Base-by-base conservation (phyloP, 64 coral and sea anemone species). In the Dendronephthya gigantea region DNA sequence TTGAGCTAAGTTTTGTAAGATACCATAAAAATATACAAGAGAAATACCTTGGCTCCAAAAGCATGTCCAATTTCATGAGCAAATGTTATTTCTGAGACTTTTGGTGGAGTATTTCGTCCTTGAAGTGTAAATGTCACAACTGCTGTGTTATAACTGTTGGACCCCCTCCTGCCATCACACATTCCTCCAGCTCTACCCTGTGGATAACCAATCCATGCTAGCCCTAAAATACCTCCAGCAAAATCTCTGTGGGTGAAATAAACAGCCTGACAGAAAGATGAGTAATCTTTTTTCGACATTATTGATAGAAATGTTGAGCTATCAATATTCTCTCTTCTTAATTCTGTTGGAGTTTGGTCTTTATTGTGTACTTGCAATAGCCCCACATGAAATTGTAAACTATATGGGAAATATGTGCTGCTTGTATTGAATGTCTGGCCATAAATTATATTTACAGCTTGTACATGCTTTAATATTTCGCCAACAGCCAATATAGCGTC, bases 61-160 rank as follows among this genome's bases (percentile, higher is more conserved):
- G 92, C 95, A 86, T 98, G 95, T 9, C 95, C 95, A 59, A 98
- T 89, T n/a, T 98, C 95, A 40, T 98, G 95, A 19, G 92, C 95
- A 87, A 98, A 98, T 1, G 95, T 98, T 6, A 98, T 81, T 85
- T 98, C 95, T 9, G 95, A 98, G 29, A 98, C 87, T 25, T 89
- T 98, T 0, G 95, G 95, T 12, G 95, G 95, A 36, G 88, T 98
- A 69, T 91, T 93, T 88, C 87, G 62, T 35, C 95, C 92, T n/a
- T 98, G 91, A 6, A 98, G 51, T 50, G 84, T 98, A 35, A 90
- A 82, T 29, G 95, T 98, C 0, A 98, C 95, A 29, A 91, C n/a
- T 14, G 92, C 95, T 83, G 92, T 91, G 52, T 98, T 98, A 14
- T 98, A 98, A 81, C 90, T 98, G 27, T 89, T 91, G 0, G 86